phyloP scores from a whole-genome alignment of 2,113 vertebrate genomes.

The Psammodynastes pulverulentus region DNA sequence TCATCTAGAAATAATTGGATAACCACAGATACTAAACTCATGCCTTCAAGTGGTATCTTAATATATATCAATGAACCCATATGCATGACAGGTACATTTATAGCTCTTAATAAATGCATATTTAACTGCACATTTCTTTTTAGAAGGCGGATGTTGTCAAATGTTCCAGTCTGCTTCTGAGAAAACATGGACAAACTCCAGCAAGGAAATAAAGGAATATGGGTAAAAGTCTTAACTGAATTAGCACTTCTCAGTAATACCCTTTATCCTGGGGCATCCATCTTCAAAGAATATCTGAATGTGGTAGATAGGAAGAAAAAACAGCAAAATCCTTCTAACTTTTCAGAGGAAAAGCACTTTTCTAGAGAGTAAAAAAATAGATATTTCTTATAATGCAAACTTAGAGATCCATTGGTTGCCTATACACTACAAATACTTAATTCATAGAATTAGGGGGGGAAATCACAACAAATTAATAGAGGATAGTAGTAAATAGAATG shows the following conservation, averaged over 20 bases:
- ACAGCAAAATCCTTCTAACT: background rate
- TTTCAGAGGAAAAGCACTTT: background rate
- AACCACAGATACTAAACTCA: background rate
- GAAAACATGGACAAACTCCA: slow-evolving; percentile 23
- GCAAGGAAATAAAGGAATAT: background rate
- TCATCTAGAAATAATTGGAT: background rate
- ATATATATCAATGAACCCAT: background rate
- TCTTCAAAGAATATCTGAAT: rapidly evolving
- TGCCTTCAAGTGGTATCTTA: background rate
- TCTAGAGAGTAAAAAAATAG: background rate
- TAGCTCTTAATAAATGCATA: slow-evolving; percentile 11
- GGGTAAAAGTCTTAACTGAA: background rate
- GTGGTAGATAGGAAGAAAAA: rapidly evolving
- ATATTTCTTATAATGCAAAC: background rate
- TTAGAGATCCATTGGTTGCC: background rate
- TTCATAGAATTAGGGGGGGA: background rate
- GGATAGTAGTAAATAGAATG: background rate
- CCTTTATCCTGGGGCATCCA: background rate
- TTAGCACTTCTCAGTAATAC: background rate
- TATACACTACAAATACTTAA: background rate
- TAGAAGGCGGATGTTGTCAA: slow-evolving; percentile 1
- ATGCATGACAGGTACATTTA: background rate
- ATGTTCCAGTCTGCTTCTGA: background rate
- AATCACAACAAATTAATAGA: background rate
- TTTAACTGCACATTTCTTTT: background rate